Base-by-base conservation (phyloP, 2,113 vertebrate species). In the Jaculus jaculus region DNA sequence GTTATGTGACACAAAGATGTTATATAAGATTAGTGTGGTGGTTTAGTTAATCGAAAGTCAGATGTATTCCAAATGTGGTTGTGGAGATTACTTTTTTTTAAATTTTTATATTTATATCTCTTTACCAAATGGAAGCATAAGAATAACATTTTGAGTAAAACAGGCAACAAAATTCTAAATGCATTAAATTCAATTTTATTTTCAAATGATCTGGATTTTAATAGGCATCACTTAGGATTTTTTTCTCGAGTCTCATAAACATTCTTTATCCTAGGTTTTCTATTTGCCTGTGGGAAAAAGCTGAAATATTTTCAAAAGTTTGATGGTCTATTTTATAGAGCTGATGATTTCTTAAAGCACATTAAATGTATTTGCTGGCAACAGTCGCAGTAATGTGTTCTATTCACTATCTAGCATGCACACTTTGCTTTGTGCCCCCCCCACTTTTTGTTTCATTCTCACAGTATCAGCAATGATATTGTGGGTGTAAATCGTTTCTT, bases 21-120 rank as follows among this genome's bases (percentile, higher is more conserved):
- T 95, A 95, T 60, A 63, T 90, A 95, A 96, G 84, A 95, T 91
- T 82, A 65, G 68, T 54, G 54, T 54, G 54, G 54, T 90, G 84
- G 66, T 71, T 83, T 84, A 83, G 94, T 97, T 96, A 95, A 94
- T 93, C 83, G 96, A 93, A 95, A 95, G 92, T 97, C 96, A 82
- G 73, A 86, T 92, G 83, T 68, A 54, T 83, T 90, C 68, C 47
- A 82, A 93, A 91, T 93, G 63, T 66, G 78, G 37, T 89, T 78
- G 54, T 93, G 42, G 58, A 91, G 42, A 65, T 90, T 94, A 89
- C 92, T 95, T 95, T 96, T 90, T 88, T 94, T 69, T 28, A 61
- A 65, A 24, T 80, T 89, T 94, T 92, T 87, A 65, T 68, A 87
- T 90, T 90, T 86, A 39, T 88, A 12, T 61, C 92, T 95, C 54